Base-by-base conservation (phyloP, 2,113 vertebrate species). In the Corythoichthys haematopterus region DNA sequence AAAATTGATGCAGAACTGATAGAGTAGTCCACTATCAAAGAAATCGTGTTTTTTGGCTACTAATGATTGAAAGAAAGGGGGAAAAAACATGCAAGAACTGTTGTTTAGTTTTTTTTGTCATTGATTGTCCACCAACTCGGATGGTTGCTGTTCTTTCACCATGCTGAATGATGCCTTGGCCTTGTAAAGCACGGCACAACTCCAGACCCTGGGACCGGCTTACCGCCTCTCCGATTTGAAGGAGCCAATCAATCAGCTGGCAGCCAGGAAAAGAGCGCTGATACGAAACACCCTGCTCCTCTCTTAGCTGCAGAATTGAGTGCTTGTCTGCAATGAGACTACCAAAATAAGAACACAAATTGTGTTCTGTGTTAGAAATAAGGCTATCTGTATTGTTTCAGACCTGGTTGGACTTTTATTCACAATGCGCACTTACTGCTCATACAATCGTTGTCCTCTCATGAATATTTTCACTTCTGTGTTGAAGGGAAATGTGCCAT, bases 1-100 rank as follows among this genome's bases (percentile, higher is more conserved):
- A 6, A 95, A 94, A 71, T 95, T 94, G 71, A 93, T 91, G 84
- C 91, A 90, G 83, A 95, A 96, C 7, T 93, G 93, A 84, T 94
- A 95, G 58, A 95, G 90, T 20, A 92, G 69, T 52, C 93, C 90
- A 3, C 92, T 90, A 79, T 96, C 94, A 61, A 91, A 92, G 82
- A 96, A 95, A 75, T 93, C 87, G 66, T 93, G 89, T 67, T 88
- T 91, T 1, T 83, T 88, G 72, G 86, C 88, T 71, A 94, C 94
- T 95, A 65, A 33, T 50, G 38, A 35, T 9, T 45, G 15, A 46
- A 63, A 16, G 62, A 33, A 52, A 36, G 57, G 37, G 61, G 12
- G 38, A 36, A 70, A 62, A 64, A 45, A 68, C 61, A 45, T 46
- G 62, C 36, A 10, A 13, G 16, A 43, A 68, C 48, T 65, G 65